Conservation (phyloP, 2,113 vertebrate species). For the Lycaon pictus region DNA sequence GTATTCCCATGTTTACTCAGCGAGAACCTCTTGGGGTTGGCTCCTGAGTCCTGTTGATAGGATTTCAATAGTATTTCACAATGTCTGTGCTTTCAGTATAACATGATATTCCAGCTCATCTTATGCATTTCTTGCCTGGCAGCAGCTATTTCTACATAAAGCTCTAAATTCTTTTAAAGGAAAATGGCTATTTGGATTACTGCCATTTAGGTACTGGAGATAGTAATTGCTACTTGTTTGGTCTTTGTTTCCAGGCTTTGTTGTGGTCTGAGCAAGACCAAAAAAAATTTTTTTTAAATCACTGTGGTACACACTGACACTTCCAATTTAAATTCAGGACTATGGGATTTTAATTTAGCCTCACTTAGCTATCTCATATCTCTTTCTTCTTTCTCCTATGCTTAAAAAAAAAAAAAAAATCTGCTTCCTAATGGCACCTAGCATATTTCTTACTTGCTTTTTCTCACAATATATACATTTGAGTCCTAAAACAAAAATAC, state of each 20-base stretch:
- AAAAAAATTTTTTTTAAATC: neutral
- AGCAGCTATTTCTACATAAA: neutral
- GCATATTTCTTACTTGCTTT: neutral
- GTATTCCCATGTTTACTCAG: neutral
- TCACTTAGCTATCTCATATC: neutral
- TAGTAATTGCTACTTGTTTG: neutral
- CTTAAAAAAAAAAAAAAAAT: neutral
- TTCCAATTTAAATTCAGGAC: neutral
- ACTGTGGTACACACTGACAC: neutral
- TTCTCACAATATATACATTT: neutral
- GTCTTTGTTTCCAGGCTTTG: conserved; percentile 1
- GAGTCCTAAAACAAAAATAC: neutral
- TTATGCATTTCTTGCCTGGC: neutral
- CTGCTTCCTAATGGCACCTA: neutral
- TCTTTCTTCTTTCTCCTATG: neutral
- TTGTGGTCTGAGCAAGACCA: neutral
- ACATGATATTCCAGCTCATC: neutral
- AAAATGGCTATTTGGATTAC: neutral
- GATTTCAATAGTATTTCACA: neutral
- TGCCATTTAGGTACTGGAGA: neutral
- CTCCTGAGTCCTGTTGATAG: neutral
- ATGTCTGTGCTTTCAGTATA: neutral
- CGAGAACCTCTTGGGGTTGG: neutral
- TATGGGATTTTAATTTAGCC: neutral
- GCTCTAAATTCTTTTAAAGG: neutral